phyloP scores from a whole-genome alignment of 2,113 vertebrate genomes.

The Podilymbus podiceps region DNA sequence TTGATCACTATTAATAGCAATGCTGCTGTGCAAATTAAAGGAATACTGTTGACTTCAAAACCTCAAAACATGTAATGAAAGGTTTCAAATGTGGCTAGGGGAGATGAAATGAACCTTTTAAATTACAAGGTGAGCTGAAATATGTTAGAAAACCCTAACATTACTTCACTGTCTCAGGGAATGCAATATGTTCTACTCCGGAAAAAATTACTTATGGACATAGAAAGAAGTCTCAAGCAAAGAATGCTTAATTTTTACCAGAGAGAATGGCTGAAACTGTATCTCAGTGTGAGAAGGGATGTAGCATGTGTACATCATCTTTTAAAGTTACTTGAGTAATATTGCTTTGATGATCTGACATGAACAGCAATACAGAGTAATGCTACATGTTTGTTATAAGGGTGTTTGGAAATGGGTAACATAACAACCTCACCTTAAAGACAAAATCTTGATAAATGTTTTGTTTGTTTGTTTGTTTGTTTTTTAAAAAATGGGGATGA shows the following conservation, averaged over 20 bases:
- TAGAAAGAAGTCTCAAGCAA: background rate
- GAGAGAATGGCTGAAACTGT: background rate
- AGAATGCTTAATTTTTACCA: background rate
- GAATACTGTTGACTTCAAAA: background rate
- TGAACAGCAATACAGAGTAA: background rate
- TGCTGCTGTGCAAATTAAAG: background rate
- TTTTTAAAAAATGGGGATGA: background rate
- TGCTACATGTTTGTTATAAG: background rate
- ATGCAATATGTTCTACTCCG: background rate
- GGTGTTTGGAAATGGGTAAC: background rate
- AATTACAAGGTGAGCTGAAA: constrained; percentile 14
- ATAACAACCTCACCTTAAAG: background rate
- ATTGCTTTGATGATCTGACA: background rate
- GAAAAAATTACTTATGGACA: background rate
- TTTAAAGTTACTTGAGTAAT: background rate
- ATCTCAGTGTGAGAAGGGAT: background rate
- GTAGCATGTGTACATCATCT: background rate
- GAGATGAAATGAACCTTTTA: background rate
- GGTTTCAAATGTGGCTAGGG: background rate
- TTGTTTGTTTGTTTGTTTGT: background rate
- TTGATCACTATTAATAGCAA: background rate
- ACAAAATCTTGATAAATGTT: background rate
- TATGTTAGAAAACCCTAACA: background rate
- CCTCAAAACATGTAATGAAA: background rate
- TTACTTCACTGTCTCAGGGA: background rate